These are phyloP conservation scores for Coluber constrictor DNA, from an alignment of 2,797 vertebrate species.

Conservation along the genomic window DNA sequence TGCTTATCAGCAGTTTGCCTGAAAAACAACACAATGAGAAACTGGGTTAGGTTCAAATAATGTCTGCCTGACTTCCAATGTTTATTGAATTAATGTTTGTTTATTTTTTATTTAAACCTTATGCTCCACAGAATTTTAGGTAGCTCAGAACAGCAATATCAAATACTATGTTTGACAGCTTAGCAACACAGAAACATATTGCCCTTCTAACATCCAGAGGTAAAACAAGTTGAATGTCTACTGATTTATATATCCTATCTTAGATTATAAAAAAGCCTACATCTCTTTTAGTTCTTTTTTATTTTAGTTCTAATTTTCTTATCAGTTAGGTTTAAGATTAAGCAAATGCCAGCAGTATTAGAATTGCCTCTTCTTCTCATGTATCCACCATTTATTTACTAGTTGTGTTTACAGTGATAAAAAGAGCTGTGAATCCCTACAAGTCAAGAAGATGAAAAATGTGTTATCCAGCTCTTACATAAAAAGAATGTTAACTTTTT, in stretches of 20 bases:
- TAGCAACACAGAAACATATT: background rate
- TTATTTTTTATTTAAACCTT: background rate
- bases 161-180: background rate
- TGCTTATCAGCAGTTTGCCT: background rate
- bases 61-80: background rate
- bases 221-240: background rate
- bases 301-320: background rate
- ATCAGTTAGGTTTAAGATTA: background rate
- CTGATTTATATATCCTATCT: background rate
- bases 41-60: background rate
- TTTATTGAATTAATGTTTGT: background rate
- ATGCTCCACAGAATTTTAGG: background rate
- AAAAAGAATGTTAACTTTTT: background rate
- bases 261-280: background rate
- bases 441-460: background rate
- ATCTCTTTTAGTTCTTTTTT: background rate
- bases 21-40: background rate
- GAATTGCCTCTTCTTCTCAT: background rate
- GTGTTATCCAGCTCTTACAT: background rate
- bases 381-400: background rate
- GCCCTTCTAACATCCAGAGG: background rate
- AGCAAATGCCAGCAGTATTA: background rate
- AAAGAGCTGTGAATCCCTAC: background rate
- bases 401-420: background rate
- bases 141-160: background rate